Evolutionary conservation across 2,113 vertebrate genomes (phyloP).

Genomic region (Drymodes brunneopygia): DNA sequence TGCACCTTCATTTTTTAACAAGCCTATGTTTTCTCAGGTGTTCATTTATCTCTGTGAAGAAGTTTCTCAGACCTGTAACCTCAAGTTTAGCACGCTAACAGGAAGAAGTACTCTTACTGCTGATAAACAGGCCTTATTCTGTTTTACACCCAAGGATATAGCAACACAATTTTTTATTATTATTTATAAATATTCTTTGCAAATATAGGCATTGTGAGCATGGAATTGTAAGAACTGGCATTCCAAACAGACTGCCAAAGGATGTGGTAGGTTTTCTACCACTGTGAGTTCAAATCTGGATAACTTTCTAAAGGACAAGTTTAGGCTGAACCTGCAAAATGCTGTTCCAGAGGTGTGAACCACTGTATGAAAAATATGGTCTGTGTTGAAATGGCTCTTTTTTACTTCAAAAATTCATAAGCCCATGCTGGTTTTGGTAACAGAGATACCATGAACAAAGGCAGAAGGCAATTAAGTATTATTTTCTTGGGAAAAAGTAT

Average conservation of each 20-base stretch:
- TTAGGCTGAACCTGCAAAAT: not conserved
- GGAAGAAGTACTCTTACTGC: not conserved
- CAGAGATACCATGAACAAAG: not conserved
- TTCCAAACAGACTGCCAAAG: not conserved
- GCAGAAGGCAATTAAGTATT: not conserved
- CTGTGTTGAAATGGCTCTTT: not conserved
- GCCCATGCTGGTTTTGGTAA: not conserved
- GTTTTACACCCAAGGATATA: not conserved
- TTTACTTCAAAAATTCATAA: not conserved
- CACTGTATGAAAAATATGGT: not conserved
- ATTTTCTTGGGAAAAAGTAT: not conserved
- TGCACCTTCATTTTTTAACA: conserved; percentile 22
- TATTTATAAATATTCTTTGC: not conserved
- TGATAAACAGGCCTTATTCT: not conserved
- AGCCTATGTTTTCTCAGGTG: conserved; percentile 56
- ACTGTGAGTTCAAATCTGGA: not conserved
- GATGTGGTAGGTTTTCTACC: not conserved
- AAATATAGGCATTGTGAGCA: not conserved
- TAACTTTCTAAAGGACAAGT: not conserved
- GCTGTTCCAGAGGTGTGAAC: not conserved
- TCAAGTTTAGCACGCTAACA: conserved; percentile 1
- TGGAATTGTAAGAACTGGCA: not conserved
- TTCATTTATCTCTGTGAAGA: conserved; percentile 45
- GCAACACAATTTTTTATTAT: not conserved
- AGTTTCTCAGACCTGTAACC: conserved; percentile 15